phyloP scores from a whole-genome alignment of 2,113 vertebrate genomes.

The Hemichromis elongatus region DNA sequence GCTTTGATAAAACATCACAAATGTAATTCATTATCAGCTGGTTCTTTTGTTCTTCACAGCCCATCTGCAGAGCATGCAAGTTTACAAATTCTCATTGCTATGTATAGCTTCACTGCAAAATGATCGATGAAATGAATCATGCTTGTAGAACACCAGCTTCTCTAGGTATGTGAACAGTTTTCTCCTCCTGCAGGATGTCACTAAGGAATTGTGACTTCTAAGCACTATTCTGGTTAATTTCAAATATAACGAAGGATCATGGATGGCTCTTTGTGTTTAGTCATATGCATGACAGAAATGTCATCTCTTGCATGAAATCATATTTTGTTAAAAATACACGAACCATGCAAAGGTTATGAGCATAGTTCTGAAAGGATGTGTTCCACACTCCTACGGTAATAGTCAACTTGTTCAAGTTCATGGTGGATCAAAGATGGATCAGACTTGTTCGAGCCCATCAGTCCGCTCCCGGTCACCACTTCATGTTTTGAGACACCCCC shows the following conservation, averaged over 20 bases:
- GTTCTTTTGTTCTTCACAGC: not conserved
- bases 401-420: not conserved
- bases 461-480: not conserved
- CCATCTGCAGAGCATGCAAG: not conserved
- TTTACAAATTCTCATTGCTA: not conserved
- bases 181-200: not conserved
- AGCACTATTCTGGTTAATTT: not conserved
- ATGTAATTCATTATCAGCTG: not conserved
- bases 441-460: not conserved
- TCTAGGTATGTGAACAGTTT: slow-evolving; percentile 4
- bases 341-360: not conserved
- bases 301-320: not conserved
- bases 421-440: not conserved
- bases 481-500: not conserved
- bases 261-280: not conserved
- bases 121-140: slow-evolving; percentile 1
- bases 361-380: not conserved
- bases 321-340: not conserved
- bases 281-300: not conserved
- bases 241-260: not conserved
- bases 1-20: not conserved
- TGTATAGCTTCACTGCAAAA: not conserved
- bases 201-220: not conserved
- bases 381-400: not conserved
- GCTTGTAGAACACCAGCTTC: not conserved